These are phyloP conservation scores for Entelurus aequoreus DNA, from an alignment of 2,113 vertebrate species.

Conservation along the genomic window DNA sequence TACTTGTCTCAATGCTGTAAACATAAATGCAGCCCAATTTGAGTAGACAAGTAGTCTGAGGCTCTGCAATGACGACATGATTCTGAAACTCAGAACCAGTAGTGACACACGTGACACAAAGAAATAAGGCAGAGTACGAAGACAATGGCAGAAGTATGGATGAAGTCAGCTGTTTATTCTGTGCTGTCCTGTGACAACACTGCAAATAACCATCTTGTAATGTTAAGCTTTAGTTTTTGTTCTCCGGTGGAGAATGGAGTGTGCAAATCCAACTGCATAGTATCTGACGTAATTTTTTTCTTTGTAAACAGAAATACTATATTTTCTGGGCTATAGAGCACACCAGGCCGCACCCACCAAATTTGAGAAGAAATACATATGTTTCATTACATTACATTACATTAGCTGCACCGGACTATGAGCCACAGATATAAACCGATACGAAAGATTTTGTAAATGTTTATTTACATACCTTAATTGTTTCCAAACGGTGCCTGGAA, in stretches of 20 bases:
- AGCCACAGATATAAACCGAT: too few species aligned
- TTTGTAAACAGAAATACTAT: neutral
- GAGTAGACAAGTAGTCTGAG: conserved; percentile 12
- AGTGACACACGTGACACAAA: neutral
- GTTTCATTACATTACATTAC: too few species aligned
- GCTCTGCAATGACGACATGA: conserved; percentile 16
- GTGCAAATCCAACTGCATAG: neutral
- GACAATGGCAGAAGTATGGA: conserved; percentile 5
- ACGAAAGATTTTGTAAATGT: too few species aligned
- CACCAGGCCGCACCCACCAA: too few species aligned
- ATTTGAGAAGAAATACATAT: too few species aligned
- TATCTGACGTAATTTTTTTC: conserved; percentile 8
- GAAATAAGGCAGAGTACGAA: neutral
- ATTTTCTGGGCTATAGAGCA: too few species aligned
- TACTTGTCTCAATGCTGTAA: conserved; percentile 37
- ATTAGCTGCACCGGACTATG: too few species aligned
- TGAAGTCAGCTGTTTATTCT: neutral
- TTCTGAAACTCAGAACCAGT: conserved; percentile 13
- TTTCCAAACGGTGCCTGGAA: too few species aligned
- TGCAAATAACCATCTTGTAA: conserved; percentile 42
- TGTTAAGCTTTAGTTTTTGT: conserved; percentile 31
- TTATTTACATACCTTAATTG: too few species aligned
- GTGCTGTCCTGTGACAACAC: neutral
- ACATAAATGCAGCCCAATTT: conserved; percentile 33
- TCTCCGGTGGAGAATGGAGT: neutral